phyloP scores from a whole-genome alignment of 2,888 invertebrate genomes.

The Lithosia quadra region DNA sequence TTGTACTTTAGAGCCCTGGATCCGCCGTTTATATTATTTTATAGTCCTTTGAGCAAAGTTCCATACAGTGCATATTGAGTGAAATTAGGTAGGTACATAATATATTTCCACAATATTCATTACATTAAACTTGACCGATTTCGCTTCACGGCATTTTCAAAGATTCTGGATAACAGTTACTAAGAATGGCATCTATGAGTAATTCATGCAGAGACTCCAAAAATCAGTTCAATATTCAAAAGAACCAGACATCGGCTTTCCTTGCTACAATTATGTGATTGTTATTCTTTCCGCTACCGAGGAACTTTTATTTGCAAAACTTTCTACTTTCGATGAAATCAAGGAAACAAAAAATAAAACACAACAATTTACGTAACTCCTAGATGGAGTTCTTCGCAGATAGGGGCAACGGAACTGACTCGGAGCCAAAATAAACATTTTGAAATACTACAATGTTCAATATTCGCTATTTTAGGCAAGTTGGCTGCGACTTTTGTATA shows the following conservation, averaged over 20 bases:
- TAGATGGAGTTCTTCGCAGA: background rate
- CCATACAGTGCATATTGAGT: too few species aligned
- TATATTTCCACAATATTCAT: too few species aligned
- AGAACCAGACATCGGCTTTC: background rate
- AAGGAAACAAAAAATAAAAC: slow-evolving; percentile 1
- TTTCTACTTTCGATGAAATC: background rate
- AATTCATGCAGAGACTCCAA: background rate
- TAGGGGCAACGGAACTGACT: slow-evolving; percentile 10
- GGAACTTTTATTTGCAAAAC: background rate
- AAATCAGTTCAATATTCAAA: background rate
- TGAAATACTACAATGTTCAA: slow-evolving; percentile 17
- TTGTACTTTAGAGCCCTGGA: too few species aligned
- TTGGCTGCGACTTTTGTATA: background rate
- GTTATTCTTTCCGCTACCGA: background rate
- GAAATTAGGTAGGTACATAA: too few species aligned
- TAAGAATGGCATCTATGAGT: too few species aligned
- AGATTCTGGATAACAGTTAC: too few species aligned
- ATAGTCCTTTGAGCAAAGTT: too few species aligned
- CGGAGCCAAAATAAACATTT: slow-evolving; percentile 21
- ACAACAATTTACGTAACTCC: slow-evolving; percentile 12
- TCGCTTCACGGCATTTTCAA: too few species aligned
- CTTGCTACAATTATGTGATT: background rate
- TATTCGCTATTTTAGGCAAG: slow-evolving; percentile 10
- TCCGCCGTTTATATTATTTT: too few species aligned
- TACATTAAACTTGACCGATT: too few species aligned